Percentiles rank a stretch among this genome's conserved stretches.
These are phyloP conservation scores for Conchocele bisecta DNA, from an alignment of 2,888 invertebrate genomes.

Conservation along the genomic window DNA sequence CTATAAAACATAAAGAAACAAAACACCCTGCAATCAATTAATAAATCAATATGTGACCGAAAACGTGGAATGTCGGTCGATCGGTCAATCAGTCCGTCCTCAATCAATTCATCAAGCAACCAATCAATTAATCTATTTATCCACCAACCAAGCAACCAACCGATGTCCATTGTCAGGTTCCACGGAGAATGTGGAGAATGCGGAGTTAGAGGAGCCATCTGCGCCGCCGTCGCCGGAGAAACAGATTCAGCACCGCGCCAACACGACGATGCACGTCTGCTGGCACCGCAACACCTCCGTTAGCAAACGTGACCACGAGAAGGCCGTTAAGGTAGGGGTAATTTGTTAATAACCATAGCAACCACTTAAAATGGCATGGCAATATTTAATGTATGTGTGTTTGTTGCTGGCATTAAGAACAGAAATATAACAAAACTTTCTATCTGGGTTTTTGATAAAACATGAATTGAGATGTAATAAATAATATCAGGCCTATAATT, in stretches of 20 bases:
- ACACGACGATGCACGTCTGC: conserved; percentile 93
- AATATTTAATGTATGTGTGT: not conserved
- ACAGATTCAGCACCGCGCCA: conserved; percentile 82
- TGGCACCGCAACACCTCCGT: conserved; percentile 97
- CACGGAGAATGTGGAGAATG: conserved; percentile 79
- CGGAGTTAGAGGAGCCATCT: conserved; percentile 57
- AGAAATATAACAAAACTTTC: not conserved
- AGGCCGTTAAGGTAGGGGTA: conserved; percentile 89
- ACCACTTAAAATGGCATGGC: not conserved
- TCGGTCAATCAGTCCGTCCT: too few relatives aligned
- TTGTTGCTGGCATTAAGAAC: not conserved
- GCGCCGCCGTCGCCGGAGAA: conserved; percentile 74
- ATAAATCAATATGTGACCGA: too few relatives aligned
- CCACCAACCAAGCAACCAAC: too few relatives aligned
- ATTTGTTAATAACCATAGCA: too few relatives aligned
- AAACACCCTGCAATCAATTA: too few relatives aligned
- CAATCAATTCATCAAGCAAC: too few relatives aligned
- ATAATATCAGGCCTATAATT: not conserved
- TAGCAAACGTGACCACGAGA: conserved; percentile 88
- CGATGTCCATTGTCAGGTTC: conserved; percentile 74
- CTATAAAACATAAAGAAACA: too few relatives aligned
- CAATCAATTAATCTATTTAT: too few relatives aligned
- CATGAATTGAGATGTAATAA: not conserved
- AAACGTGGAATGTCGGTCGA: too few relatives aligned
- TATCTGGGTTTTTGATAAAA: not conserved